phyloP scores from a whole-genome alignment of 2,797 vertebrate genomes.

The Peromyscus melanophrys region DNA sequence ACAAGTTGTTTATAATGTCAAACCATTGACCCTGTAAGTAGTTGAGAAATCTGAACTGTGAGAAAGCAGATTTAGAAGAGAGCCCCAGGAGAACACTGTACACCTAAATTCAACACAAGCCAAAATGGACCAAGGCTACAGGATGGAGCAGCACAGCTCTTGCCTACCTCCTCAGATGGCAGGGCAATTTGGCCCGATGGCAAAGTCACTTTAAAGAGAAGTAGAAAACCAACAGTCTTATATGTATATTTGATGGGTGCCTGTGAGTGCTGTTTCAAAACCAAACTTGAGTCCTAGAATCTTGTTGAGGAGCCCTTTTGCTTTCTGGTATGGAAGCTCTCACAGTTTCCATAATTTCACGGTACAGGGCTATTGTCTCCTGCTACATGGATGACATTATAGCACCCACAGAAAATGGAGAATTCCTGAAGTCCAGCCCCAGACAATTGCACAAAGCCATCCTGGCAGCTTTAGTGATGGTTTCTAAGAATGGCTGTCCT shows the following conservation, averaged over 20 bases:
- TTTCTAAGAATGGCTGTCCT: constrained; percentile 62
- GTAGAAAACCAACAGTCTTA: constrained; percentile 35
- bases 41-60: constrained; percentile 50
- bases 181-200: constrained; percentile 26
- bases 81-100: neutral
- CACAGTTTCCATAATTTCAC: constrained; percentile 36
- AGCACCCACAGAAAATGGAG: constrained; percentile 3
- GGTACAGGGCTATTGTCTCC: constrained; percentile 65
- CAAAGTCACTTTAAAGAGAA: constrained; percentile 57
- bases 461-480: constrained; percentile 47
- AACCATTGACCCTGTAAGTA: neutral
- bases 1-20: neutral
- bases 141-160: constrained; percentile 44
- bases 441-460: neutral
- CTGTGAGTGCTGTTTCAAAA: constrained; percentile 66
- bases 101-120: neutral
- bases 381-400: neutral
- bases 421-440: neutral
- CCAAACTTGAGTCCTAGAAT: constrained; percentile 59
- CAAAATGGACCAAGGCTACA: neutral
- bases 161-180: constrained; percentile 18
- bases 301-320: constrained; percentile 45
- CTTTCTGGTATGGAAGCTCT: constrained; percentile 44
- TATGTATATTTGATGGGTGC: constrained; percentile 34
- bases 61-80: constrained; percentile 6